Conservation (phyloP, 2,797 vertebrate genomes). For the Rhinoraja longicauda region DNA sequence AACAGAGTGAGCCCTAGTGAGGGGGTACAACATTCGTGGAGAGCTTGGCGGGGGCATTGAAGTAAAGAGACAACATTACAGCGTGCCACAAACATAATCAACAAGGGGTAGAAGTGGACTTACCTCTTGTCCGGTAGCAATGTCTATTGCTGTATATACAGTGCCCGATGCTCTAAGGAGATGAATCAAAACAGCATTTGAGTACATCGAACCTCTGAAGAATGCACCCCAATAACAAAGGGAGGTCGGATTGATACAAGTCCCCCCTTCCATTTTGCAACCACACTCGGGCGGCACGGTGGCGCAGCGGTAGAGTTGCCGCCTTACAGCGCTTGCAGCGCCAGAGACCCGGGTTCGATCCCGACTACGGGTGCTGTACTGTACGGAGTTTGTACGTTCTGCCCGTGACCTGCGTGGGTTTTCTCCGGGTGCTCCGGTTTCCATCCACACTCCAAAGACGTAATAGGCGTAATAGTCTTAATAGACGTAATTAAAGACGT, state of each 20-base stretch:
- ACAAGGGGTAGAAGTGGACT: slow-evolving; percentile 36
- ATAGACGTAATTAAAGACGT: too few relatives aligned
- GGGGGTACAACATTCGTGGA: background rate
- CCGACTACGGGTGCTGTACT: too few relatives aligned
- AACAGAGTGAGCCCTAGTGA: too few relatives aligned
- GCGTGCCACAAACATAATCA: background rate
- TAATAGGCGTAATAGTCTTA: too few relatives aligned
- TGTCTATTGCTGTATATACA: slow-evolving; percentile 94
- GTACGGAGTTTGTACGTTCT: too few relatives aligned
- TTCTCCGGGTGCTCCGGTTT: too few relatives aligned
- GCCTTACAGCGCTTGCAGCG: too few relatives aligned
- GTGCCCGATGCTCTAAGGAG: slow-evolving; percentile 84
- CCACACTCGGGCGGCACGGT: too few relatives aligned
- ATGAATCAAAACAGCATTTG: slow-evolving; percentile 41
- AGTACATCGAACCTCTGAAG: background rate
- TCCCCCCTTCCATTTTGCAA: background rate
- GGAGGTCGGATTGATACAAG: background rate
- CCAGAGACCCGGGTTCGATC: too few relatives aligned
- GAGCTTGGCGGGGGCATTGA: background rate
- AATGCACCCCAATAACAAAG: background rate
- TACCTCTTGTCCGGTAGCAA: slow-evolving; percentile 93
- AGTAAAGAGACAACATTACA: background rate
- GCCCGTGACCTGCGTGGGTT: too few relatives aligned
- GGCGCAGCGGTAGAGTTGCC: too few relatives aligned
- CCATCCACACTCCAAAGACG: too few relatives aligned